Conservation (phyloP, 2,797 vertebrate species). For the Poecilia wingei region DNA sequence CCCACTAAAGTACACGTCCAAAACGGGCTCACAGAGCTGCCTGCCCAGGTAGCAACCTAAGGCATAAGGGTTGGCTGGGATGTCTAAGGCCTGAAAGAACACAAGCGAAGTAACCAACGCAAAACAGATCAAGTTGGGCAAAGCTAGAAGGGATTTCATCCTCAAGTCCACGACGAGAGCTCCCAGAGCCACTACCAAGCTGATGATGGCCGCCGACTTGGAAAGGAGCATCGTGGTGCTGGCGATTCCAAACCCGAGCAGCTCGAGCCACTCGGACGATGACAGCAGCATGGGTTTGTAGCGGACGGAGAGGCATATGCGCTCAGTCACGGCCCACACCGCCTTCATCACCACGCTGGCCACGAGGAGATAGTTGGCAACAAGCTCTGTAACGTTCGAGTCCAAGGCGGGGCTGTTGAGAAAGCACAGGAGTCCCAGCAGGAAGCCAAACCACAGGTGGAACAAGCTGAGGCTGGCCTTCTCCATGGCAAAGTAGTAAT, state of each 20-base stretch:
- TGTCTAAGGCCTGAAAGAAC: constrained; percentile 89
- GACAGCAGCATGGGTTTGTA: constrained; percentile 87
- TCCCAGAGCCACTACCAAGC: constrained; percentile 88
- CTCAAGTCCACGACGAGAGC: constrained; percentile 91
- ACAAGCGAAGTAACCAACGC: constrained; percentile 83
- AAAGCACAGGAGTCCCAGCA: constrained; percentile 96
- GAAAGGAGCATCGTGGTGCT: constrained; percentile 90
- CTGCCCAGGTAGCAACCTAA: constrained; percentile 93
- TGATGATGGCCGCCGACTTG: constrained; percentile 87
- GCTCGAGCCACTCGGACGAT: constrained; percentile 89
- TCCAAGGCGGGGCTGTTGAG: constrained; percentile 89
- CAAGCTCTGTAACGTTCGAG: constrained; percentile 89
- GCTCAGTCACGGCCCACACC: constrained; percentile 88
- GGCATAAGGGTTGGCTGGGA: constrained; percentile 89
- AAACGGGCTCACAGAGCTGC: constrained; percentile 90
- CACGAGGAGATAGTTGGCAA: constrained; percentile 91
- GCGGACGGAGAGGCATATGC: constrained; percentile 86
- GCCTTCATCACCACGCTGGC: constrained; percentile 86
- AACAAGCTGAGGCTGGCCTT: constrained; percentile 93
- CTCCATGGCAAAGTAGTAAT: constrained; percentile 99
- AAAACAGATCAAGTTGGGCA: constrained; percentile 91
- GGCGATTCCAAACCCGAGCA: constrained; percentile 94
- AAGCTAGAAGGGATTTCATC: constrained; percentile 94
- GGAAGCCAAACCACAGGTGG: constrained; percentile 96
- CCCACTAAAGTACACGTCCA: constrained; percentile 95